Percentiles rank a stretch among this genome's conserved stretches.
These are phyloP conservation scores for Gila robusta DNA, from an alignment of 2,797 vertebrate species.

Conservation along the genomic window DNA sequence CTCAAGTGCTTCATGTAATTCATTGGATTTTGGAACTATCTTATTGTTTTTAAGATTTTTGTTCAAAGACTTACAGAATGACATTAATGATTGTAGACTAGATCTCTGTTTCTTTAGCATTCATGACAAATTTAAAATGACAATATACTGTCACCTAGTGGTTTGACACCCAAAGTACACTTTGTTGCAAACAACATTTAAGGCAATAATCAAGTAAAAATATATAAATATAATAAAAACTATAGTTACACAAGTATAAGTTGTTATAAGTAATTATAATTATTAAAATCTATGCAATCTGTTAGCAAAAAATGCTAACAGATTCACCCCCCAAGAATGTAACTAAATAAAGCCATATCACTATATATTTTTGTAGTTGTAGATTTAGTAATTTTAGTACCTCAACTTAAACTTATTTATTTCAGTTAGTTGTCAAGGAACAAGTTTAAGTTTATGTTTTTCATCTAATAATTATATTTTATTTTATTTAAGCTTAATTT, in stretches of 20 bases:
- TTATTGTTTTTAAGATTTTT: background rate
- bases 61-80: background rate
- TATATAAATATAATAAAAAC: too few species aligned
- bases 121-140: background rate
- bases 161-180: background rate
- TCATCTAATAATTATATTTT: background rate
- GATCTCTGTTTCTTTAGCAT: background rate
- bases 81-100: background rate
- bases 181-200: background rate
- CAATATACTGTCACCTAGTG: constrained; percentile 26
- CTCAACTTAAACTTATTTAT: background rate
- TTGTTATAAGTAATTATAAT: too few species aligned
- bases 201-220: background rate
- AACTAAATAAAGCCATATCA: too few species aligned
- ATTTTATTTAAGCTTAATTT: background rate
- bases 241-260: too few species aligned
- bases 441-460: background rate
- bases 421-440: background rate
- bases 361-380: too few species aligned
- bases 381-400: background rate
- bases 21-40: background rate
- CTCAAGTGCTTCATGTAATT: background rate
- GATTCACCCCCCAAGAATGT: too few species aligned
- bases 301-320: too few species aligned
- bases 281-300: too few species aligned